Evolutionary conservation across 2,113 vertebrate species (phyloP).

Genomic region (Sinosuthora webbiana): DNA sequence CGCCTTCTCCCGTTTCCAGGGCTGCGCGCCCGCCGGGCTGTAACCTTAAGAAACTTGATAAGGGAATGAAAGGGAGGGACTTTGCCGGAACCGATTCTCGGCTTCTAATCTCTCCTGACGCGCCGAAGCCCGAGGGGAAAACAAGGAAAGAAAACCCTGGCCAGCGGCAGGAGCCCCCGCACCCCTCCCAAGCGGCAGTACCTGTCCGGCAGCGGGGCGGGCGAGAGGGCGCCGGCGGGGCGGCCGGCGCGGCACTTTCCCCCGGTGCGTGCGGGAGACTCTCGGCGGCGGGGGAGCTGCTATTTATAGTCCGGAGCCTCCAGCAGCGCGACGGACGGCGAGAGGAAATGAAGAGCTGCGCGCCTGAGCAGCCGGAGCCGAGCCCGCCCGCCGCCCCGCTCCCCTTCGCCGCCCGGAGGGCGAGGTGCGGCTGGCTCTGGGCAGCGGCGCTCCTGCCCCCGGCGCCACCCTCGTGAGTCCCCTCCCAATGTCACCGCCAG

Average conservation of each 20-base stretch:
- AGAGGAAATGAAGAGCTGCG: background rate
- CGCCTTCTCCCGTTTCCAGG: background rate
- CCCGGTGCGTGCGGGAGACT: background rate
- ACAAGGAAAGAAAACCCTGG: background rate
- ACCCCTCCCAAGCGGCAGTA: background rate
- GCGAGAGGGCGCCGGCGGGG: background rate
- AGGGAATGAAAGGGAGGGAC: slow-evolving; percentile 14
- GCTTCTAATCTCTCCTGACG: background rate
- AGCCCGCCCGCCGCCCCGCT: background rate
- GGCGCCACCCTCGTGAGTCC: background rate
- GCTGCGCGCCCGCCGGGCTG: background rate
- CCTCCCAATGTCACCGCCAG: slow-evolving; percentile 61
- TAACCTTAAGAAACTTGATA: slow-evolving; percentile 47
- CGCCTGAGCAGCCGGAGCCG: background rate
- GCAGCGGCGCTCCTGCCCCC: background rate
- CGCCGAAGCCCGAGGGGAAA: background rate
- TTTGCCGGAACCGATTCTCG: background rate
- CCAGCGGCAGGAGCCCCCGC: background rate
- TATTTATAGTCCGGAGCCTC: slow-evolving; percentile 73
- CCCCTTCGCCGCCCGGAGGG: background rate
- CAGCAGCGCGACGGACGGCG: background rate
- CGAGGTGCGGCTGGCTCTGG: slow-evolving; percentile 23
- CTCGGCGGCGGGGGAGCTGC: slow-evolving; percentile 17
- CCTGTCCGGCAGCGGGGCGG: background rate
- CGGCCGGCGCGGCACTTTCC: background rate